Evolutionary conservation across 2,113 vertebrate genomes (phyloP).

Genomic region (Alaudala cheleensis): DNA sequence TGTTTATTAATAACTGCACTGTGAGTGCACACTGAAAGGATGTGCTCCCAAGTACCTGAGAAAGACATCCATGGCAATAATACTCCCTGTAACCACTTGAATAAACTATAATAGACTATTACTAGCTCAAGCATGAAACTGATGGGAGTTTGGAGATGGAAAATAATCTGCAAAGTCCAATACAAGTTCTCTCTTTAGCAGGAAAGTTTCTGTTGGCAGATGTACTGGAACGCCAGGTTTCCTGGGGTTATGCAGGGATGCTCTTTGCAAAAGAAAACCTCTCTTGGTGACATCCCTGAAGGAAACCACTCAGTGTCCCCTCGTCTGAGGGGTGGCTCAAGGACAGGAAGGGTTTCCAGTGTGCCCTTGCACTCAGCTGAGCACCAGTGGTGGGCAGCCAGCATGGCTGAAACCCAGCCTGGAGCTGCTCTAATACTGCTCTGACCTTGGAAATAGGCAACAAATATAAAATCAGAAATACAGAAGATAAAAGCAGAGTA

Average conservation of each 20-base stretch:
- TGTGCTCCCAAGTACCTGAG: background rate
- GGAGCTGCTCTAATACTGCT: background rate
- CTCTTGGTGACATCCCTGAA: background rate
- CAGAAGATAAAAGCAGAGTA: background rate
- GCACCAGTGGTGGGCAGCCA: background rate
- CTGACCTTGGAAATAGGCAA: background rate
- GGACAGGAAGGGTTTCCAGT: background rate
- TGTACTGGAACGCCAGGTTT: background rate
- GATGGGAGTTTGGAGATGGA: background rate
- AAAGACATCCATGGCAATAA: background rate
- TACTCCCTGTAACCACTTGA: background rate
- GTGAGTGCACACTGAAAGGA: background rate
- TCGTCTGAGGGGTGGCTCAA: background rate
- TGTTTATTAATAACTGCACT: background rate
- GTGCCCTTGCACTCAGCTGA: background rate
- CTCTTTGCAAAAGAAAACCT: background rate
- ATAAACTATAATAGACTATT: background rate
- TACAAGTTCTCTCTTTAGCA: background rate
- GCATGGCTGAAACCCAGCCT: background rate
- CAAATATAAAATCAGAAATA: background rate
- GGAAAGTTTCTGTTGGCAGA: background rate
- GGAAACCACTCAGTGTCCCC: background rate
- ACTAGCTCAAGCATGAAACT: background rate
- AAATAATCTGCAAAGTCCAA: background rate
- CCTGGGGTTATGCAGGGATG: background rate